A percentile compares a stretch with the other conserved stretches of the same genome.
These are phyloP conservation scores for Pygoscelis antarcticus DNA, from an alignment of 2,113 vertebrate genomes.

Conservation along the genomic window DNA sequence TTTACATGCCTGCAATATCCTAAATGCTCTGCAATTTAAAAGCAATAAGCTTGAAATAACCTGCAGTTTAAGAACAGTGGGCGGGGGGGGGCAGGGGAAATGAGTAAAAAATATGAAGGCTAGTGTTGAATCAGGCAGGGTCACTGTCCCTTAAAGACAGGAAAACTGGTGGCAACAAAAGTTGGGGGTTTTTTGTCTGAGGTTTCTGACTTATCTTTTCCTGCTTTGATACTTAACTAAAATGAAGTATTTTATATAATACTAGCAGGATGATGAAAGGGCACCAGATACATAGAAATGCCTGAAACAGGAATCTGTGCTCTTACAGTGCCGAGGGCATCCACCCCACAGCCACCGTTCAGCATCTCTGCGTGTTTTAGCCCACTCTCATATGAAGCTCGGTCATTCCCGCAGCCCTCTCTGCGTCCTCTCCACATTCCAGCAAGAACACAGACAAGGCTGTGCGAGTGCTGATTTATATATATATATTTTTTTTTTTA, in stretches of 20 bases:
- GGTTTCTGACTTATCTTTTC: neutral
- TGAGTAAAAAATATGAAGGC: neutral
- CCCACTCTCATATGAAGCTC: neutral
- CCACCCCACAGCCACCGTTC: neutral
- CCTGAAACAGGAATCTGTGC: neutral
- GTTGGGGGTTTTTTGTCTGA: neutral
- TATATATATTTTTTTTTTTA: neutral
- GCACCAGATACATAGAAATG: neutral
- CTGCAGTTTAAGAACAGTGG: neutral
- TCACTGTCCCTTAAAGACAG: neutral
- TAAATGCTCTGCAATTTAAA: slow-evolving; percentile 8
- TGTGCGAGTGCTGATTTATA: accelerated
- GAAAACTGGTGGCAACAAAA: neutral
- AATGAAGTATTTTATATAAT: neutral
- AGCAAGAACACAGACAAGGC: neutral
- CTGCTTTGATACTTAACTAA: neutral
- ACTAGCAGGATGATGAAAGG: neutral
- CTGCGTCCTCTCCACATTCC: neutral
- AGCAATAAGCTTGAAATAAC: slow-evolving; percentile 19
- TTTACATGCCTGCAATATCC: neutral
- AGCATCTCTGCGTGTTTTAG: neutral
- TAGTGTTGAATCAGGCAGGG: neutral
- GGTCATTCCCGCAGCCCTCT: neutral
- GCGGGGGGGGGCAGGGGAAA: too few relatives aligned
- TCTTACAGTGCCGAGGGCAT: neutral